Evolutionary conservation across 2,888 invertebrate species (phyloP).

Genomic region (Heliothis peltigera): DNA sequence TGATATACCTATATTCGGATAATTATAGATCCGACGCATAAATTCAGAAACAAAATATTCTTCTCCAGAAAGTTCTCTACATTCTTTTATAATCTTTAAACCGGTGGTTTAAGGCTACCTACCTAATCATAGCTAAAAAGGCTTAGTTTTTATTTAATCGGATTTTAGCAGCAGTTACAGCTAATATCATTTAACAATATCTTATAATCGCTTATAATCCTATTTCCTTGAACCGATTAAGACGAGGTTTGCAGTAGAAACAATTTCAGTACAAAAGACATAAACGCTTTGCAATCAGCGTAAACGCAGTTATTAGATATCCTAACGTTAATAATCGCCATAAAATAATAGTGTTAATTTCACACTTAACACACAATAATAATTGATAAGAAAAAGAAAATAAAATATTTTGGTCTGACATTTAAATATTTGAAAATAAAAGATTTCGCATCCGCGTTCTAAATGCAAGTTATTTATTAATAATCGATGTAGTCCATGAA

Average conservation of each 20-base stretch:
- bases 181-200: not conserved
- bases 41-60: too few relatives aligned
- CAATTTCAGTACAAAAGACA: slow-evolving; percentile 47
- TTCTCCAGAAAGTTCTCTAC: too few relatives aligned
- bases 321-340: not conserved
- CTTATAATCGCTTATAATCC: not conserved
- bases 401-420: slow-evolving; percentile 10
- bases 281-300: slow-evolving; percentile 37
- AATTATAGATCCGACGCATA: too few relatives aligned
- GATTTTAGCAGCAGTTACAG: not conserved
- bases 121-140: not conserved
- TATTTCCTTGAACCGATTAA: not conserved
- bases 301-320: not conserved
- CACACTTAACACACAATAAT: slow-evolving; percentile 11
- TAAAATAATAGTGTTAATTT: slow-evolving; percentile 18
- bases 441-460: slow-evolving; percentile 9
- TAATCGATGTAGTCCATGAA: slow-evolving; percentile 10
- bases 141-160: not conserved
- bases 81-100: too few relatives aligned
- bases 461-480: slow-evolving; percentile 26
- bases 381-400: slow-evolving; percentile 29
- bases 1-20: too few relatives aligned
- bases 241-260: not conserved
- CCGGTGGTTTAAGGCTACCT: not conserved
- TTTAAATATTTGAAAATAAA: slow-evolving; percentile 23